phyloP scores from a whole-genome alignment of 1,140 invertebrate species.

The Drosophila dunni region DNA sequence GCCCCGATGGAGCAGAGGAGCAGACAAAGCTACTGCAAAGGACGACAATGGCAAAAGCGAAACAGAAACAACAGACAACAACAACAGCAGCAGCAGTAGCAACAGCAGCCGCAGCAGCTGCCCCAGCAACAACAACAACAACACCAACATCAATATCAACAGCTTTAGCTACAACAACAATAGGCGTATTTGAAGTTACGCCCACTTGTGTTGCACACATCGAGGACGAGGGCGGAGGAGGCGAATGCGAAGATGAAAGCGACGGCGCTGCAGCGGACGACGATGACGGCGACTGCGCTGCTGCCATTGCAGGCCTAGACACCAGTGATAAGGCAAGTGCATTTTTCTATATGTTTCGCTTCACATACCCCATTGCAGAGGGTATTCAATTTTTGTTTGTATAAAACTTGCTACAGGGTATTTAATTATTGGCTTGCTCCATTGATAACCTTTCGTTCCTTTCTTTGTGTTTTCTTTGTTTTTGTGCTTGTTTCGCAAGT shows the following conservation, averaged over 20 bases:
- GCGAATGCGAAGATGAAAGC: slow-evolving; percentile 1
- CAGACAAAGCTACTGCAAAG: slow-evolving; percentile 38
- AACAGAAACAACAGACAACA: slow-evolving; percentile 70
- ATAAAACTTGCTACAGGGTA: neutral
- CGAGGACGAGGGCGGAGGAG: slow-evolving; percentile 50
- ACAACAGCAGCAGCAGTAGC: slow-evolving; percentile 32
- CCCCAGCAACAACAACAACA: slow-evolving; percentile 23
- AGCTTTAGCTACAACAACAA: slow-evolving; percentile 15
- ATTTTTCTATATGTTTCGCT: slow-evolving; percentile 18
- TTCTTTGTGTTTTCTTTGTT: slow-evolving; percentile 15
- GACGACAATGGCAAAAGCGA: slow-evolving; percentile 67
- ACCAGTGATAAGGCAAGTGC: slow-evolving; percentile 68
- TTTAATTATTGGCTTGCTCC: no score
- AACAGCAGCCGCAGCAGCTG: slow-evolving; percentile 11
- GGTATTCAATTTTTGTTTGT: slow-evolving; percentile 2
- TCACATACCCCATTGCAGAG: neutral
- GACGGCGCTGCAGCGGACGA: slow-evolving; percentile 34
- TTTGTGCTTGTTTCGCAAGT: no score
- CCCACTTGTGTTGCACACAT: slow-evolving; percentile 49
- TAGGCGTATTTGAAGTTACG: slow-evolving; percentile 41
- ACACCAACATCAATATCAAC: slow-evolving; percentile 23
- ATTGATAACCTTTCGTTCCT: neutral
- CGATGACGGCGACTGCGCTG: slow-evolving; percentile 32
- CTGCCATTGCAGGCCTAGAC: slow-evolving; percentile 26
- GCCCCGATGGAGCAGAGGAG: slow-evolving; percentile 54